Conservation (phyloP, 2,113 vertebrate genomes). For the Probosciger aterrimus region DNA sequence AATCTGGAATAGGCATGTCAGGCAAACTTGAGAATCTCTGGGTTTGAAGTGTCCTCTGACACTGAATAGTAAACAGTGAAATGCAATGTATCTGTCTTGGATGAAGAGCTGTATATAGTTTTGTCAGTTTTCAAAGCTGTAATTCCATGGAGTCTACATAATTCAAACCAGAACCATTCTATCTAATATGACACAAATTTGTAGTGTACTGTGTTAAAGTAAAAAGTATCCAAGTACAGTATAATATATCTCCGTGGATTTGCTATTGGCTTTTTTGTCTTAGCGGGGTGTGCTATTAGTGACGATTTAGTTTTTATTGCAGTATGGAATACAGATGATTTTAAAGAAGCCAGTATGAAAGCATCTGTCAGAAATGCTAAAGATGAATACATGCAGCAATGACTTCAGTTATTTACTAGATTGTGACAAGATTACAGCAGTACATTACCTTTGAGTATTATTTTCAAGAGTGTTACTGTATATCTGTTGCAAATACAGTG, state of each 20-base stretch:
- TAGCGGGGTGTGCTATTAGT: slow-evolving; percentile 9
- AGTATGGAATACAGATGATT: not conserved
- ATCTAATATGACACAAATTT: not conserved
- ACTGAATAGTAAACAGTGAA: not conserved
- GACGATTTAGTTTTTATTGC: slow-evolving; percentile 25
- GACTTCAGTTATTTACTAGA: slow-evolving; percentile 37
- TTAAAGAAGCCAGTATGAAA: not conserved
- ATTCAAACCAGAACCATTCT: not conserved
- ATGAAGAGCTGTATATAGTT: not conserved
- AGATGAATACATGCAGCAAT: not conserved
- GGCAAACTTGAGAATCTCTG: not conserved
- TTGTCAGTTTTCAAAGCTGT: not conserved
- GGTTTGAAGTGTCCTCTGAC: not conserved
- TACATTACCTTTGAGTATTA: not conserved
- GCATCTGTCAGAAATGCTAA: not conserved
- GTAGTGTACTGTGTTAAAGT: not conserved
- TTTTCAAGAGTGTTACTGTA: not conserved
- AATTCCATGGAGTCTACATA: not conserved
- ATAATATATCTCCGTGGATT: not conserved
- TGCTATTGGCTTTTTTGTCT: not conserved
- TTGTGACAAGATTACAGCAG: slow-evolving; percentile 30
- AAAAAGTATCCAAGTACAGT: not conserved
- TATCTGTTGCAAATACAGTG: slow-evolving; percentile 5
- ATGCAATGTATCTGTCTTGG: not conserved
- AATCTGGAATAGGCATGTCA: not conserved